Evolutionary conservation across 1,140 invertebrate species (phyloP), one percentile per base, ranked within the genome.

Genomic region (Heliothis subflexa): DNA sequence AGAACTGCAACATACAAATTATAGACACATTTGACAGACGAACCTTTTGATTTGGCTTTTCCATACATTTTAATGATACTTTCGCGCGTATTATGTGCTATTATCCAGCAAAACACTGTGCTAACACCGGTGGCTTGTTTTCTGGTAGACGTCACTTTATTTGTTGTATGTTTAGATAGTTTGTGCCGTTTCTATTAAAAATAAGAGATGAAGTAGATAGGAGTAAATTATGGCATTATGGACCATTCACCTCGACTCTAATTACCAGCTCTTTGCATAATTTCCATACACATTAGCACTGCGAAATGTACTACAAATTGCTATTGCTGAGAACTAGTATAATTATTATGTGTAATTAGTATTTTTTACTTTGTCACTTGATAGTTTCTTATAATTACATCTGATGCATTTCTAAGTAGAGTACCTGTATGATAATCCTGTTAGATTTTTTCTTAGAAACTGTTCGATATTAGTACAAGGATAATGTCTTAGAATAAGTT

Each of bases 241-340:
- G 84, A 83, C 66, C 87, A 81, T 88, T 90, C 87, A 87, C 85
- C 86, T 90, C 86, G 57, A 79, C 85, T 88, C 79, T 90, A 91
- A 91, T 91, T 91, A 91, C 86, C 78, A 76, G 82, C 84, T 87
- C 85, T 91, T 89, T 87, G 87, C 85, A 87, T 91, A 91, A 90
- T 91, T 89, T 91, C 85, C 88, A 89, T 87, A 86, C 82, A 88
- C 89, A 90, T 91, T 91, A 89, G 85, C 88, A 88, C 85, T 86
- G 85, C 87, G 84, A 88, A 89, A 88, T 89, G 85, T 89, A 89
- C 87, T 88, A 88, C 86, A 90, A 90, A 90, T 91, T 89, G 86
- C 89, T 85, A 73, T 85, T 76, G 78, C 85, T 80, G 80, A 83
- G 81, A 83, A 84, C 83, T 85, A 87, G 81, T 83, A 87, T 81